Percentiles rank a stretch among this genome's conserved stretches.
Conservation (phyloP, 2,888 invertebrate genomes). For the Desoria tigrina region DNA sequence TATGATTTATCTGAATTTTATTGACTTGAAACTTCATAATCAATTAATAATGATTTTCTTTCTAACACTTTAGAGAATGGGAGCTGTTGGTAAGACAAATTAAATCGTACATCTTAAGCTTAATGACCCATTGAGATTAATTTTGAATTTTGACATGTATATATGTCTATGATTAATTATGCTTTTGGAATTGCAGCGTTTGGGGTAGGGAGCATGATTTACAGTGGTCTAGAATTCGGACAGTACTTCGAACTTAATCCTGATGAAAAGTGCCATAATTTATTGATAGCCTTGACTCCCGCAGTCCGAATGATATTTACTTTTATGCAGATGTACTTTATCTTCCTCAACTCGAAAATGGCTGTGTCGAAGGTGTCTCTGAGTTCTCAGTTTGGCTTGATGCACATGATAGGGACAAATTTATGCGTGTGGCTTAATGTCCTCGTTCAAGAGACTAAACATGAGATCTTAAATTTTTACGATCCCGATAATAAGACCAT, state of each 20-base stretch:
- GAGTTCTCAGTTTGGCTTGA: constrained; percentile 61
- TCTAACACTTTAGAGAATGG: constrained; percentile 32
- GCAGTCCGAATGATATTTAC: constrained; percentile 92
- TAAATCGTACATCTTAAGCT: constrained; percentile 4
- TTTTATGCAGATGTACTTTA: constrained; percentile 97
- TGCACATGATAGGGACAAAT: constrained; percentile 63
- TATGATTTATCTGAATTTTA: constrained; percentile 5
- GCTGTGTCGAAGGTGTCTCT: constrained; percentile 50
- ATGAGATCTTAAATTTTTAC: constrained; percentile 57
- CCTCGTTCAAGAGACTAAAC: constrained; percentile 60
- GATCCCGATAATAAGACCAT: constrained; percentile 49
- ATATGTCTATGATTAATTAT: neutral
- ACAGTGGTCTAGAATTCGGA: constrained; percentile 90
- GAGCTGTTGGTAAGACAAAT: constrained; percentile 37
- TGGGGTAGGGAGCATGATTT: constrained; percentile 95
- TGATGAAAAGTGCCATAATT: constrained; percentile 88
- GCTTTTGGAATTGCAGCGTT: constrained; percentile 68
- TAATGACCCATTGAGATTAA: neutral
- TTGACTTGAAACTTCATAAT: neutral
- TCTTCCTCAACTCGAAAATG: constrained; percentile 74
- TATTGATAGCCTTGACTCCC: constrained; percentile 84
- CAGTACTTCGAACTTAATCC: constrained; percentile 90
- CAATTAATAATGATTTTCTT: too few species aligned
- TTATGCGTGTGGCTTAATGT: constrained; percentile 62
- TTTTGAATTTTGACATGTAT: neutral